Evolutionary conservation across 2,797 vertebrate genomes (phyloP).

Genomic region (Onychomys arenicola): DNA sequence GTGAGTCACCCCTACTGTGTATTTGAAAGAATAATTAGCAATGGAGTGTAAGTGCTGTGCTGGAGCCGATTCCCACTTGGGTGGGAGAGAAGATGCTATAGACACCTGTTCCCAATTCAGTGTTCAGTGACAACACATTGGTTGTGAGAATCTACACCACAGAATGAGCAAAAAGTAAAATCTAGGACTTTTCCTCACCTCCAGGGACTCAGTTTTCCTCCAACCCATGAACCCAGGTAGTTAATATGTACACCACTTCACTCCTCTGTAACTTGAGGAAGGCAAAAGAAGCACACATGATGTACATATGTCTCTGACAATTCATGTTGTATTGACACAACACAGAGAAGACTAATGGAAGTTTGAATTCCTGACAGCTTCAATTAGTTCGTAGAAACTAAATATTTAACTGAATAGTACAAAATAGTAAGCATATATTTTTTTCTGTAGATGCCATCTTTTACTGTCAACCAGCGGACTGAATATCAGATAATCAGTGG

Average conservation of each 20-base stretch:
- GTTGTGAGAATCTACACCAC: not conserved
- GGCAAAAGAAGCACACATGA: not conserved
- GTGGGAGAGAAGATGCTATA: not conserved
- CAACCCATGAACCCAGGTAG: not conserved
- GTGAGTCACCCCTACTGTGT: too few species aligned
- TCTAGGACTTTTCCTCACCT: too few species aligned
- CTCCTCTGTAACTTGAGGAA: not conserved
- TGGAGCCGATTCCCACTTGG: not conserved
- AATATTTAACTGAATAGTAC: not conserved
- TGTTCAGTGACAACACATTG: not conserved
- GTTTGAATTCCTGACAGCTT: not conserved
- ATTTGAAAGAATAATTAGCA: not conserved
- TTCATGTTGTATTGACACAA: not conserved
- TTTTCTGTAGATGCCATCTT: not conserved
- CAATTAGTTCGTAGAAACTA: constrained; percentile 19
- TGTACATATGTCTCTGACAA: not conserved
- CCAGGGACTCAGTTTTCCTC: not conserved
- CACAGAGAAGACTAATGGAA: not conserved
- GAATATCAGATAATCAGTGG: not conserved
- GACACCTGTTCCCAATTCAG: not conserved
- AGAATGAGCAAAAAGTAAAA: constrained; percentile 22
- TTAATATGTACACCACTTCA: not conserved
- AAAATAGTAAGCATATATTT: not conserved
- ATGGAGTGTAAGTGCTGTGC: not conserved
- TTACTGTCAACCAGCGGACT: not conserved